Evolutionary conservation across 1,140 invertebrate genomes (phyloP), one percentile per base, ranked within the genome.

Genomic region (Apis dorsata): DNA sequence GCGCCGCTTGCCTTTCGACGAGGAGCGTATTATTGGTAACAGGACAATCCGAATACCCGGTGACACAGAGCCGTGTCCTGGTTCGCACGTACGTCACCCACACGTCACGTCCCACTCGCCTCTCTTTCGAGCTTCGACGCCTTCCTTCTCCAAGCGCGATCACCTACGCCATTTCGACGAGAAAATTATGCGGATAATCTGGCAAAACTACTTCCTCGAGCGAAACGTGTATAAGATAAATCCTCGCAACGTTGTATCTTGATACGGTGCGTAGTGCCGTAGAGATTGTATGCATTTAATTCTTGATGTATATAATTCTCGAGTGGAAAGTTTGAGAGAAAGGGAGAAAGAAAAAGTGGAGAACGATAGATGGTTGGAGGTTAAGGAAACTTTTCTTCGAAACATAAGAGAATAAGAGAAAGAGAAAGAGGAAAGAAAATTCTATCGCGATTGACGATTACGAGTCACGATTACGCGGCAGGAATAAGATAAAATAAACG

Each of bases 11-110:
- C 63, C 78, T 84, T 84, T 84, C 83, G 75, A 74, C 70, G 78
- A 57, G 34, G 83, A 81, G 83, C 83, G 71, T 83, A 13, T 34
- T 80, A 84, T 74, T 74, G 84, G 74, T 83, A 77, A 83, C 73
- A 83, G 84, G 53, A 83, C 84, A 77, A 78, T 85, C 71, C 73
- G 84, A 85, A 85, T 85, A 85, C 84, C 80, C 55, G 73, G 84
- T 85, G 84, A 85, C 84, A 85, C 73, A 63, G 51, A 78, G 49
- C 84, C 71, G 79, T 83, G 84, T 85, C 80, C 84, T 83, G 72
- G 84, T 85, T 85, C 84, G 74, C 84, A 85, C 84, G 79, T 85
- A 77, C 49, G 78, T 84, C 83, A 84, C 81, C 80, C 84, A 85
- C 84, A 77, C 84, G 84, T 81, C 66, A 77, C 81, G 69, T 85